Percentiles rank a stretch among this genome's conserved stretches.
Conservation (phyloP, 2,888 invertebrate species). For the Kuschelorhynchus macadamiae region DNA sequence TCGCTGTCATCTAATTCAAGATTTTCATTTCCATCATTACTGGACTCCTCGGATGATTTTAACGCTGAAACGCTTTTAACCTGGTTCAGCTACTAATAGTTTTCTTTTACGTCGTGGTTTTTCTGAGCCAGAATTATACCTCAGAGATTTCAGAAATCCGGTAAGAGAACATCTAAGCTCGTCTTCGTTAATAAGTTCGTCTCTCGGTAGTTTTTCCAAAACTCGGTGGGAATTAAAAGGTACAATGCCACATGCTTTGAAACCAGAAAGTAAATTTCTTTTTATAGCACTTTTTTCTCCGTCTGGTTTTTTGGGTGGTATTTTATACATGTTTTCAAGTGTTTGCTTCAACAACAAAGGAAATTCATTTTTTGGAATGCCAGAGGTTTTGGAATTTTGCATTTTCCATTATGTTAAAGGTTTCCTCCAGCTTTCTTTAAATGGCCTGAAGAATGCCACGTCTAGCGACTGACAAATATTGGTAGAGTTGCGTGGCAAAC, state of each 20-base stretch:
- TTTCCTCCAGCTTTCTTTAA: conserved; percentile 1
- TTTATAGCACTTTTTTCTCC: conserved; percentile 11
- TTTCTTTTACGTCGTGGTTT: conserved; percentile 9
- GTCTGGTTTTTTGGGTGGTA: background rate
- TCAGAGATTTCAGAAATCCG: background rate
- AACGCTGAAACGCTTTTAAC: background rate
- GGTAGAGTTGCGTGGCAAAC: too few species aligned
- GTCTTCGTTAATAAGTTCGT: background rate
- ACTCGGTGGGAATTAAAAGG: conserved; percentile 5
- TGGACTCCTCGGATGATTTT: too few species aligned
- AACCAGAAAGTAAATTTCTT: background rate
- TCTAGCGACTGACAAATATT: background rate
- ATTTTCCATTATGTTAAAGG: conserved; percentile 12
- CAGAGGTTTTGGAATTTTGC: conserved; percentile 13
- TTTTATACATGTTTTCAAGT: conserved; percentile 4
- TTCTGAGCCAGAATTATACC: background rate
- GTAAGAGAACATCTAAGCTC: background rate
- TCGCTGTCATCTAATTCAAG: too few species aligned
- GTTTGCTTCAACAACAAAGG: conserved; percentile 13
- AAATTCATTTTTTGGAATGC: conserved; percentile 7
- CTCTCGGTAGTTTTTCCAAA: background rate
- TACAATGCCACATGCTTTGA: conserved; percentile 1
- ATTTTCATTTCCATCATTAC: too few species aligned
- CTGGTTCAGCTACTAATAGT: background rate
- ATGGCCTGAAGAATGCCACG: conserved; percentile 5